Evolutionary conservation across 1,140 invertebrate genomes (phyloP), one percentile per base, ranked within the genome.

Genomic region (Aphis craccivora): DNA sequence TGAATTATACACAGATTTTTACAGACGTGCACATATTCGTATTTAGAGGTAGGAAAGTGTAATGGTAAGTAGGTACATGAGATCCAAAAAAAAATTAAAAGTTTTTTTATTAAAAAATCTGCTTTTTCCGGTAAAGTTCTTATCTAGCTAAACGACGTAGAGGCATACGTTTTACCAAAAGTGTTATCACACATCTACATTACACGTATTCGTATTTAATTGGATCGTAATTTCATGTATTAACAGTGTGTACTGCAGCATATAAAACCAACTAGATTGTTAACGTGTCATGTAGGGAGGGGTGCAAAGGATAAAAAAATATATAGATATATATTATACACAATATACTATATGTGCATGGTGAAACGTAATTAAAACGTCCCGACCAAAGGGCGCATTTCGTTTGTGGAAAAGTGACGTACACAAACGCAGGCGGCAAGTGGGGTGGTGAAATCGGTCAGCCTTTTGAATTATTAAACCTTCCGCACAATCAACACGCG

Each of bases 321-420:
- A 83, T 83, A 83, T 37, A 76, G 11, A 76, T 76, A n/a, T 76
- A 76, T 76, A n/a, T 18, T 76, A 76, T 9, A 83, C n/a, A 83
- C 40, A 2, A 11, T 37, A 83, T 83, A 83, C 18, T 84, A 43
- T 37, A 11, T 40, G 23, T 25, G 9, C 37, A 25, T 23, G 83
- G 9, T 48, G 86, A 51, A 88, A 88, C 48, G 18, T 89, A 51
- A 89, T 89, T 89, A 89, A 89, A 89, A 89, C n/a, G 48, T 53
- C 22, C n/a, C 43, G 84, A 87, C 84, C 84, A 87, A 87, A 87
- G 87, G n/a, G 87, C 35, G 22, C 87, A 45, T 84, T 84, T 83
- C 20, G n/a, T 83, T 83, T 35, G 43, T 45, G 45, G 7, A 22
- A 51, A 23, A 89, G 35, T 89, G 9, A 37, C 18, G 35, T 37